These are phyloP conservation scores for Manacus vitellinus DNA, from an alignment of 2,113 vertebrate species.

Conservation along the genomic window DNA sequence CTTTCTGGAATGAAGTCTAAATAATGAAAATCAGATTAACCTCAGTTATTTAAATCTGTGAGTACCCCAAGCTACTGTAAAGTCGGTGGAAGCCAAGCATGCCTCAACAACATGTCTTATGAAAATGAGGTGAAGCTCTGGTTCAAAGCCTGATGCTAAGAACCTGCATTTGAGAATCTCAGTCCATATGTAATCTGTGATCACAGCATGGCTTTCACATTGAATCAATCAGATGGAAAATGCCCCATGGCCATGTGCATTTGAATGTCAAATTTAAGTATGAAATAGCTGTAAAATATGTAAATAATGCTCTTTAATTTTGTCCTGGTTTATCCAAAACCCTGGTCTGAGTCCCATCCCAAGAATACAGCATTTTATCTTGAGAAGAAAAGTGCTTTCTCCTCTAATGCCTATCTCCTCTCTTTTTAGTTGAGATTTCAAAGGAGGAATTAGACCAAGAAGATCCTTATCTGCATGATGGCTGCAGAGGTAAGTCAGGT, in stretches of 20 bases:
- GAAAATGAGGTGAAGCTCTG: constrained; percentile 20
- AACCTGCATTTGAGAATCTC: not conserved
- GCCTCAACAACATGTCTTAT: not conserved
- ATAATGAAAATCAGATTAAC: not conserved
- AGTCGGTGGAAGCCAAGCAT: not conserved
- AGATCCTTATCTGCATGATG: constrained; percentile 82
- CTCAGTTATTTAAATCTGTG: not conserved
- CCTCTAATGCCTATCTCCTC: not conserved
- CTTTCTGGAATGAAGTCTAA: not conserved
- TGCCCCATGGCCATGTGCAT: not conserved
- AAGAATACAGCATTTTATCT: not conserved
- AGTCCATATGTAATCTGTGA: not conserved
- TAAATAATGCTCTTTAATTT: constrained; percentile 3
- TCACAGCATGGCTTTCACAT: not conserved
- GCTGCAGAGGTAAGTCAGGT: constrained; percentile 80
- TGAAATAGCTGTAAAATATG: constrained; percentile 6
- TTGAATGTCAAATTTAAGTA: constrained; percentile 25
- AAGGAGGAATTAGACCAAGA: constrained; percentile 73
- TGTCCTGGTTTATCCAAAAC: not conserved
- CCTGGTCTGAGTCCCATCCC: not conserved
- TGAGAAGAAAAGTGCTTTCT: not conserved
- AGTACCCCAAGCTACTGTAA: constrained; percentile 2
- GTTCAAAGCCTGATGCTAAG: not conserved
- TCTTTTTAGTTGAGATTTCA: constrained; percentile 57
- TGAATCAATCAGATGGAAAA: constrained; percentile 4